phyloP scores from a whole-genome alignment of 2,888 invertebrate genomes.

The Erebia ligea region DNA sequence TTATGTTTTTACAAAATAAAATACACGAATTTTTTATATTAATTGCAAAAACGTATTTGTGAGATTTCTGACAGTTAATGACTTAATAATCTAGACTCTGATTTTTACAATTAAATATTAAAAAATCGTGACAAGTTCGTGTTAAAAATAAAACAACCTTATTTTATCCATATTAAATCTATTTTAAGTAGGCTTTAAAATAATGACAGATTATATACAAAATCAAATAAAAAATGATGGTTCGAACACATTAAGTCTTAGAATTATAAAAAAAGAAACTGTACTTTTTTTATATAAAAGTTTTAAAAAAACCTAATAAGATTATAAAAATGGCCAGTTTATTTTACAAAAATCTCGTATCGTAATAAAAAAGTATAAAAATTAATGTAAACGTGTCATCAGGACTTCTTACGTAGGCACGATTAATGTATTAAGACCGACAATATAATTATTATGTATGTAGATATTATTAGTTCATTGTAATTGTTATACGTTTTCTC shows the following conservation, averaged over 20 bases:
- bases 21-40: slow-evolving; percentile 34
- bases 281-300: slow-evolving; percentile 40
- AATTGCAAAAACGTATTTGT: slow-evolving; percentile 24
- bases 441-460: not conserved
- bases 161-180: slow-evolving; percentile 52
- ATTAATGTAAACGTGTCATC: slow-evolving; percentile 13
- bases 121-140: slow-evolving; percentile 36
- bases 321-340: slow-evolving; percentile 37
- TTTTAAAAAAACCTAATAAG: slow-evolving; percentile 27
- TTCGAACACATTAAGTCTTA: slow-evolving; percentile 57
- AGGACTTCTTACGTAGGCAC: not conserved
- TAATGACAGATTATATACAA: slow-evolving; percentile 49
- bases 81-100: slow-evolving; percentile 10
- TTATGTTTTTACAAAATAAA: slow-evolving; percentile 40
- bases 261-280: slow-evolving; percentile 46
- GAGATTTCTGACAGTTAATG: not conserved
- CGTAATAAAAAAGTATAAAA: slow-evolving; percentile 22
- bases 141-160: slow-evolving; percentile 31
- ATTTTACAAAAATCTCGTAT: slow-evolving; percentile 28
- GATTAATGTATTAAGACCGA: not conserved
- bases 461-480: not conserved
- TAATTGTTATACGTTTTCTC: not conserved
- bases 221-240: slow-evolving; percentile 58
- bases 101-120: slow-evolving; percentile 30
- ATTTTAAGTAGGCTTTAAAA: slow-evolving; percentile 42